Percentiles rank a stretch among this genome's conserved stretches.
These are phyloP conservation scores for Chromoteleia sp. DNA, from an alignment of 2,888 invertebrate genomes.

Conservation along the genomic window DNA sequence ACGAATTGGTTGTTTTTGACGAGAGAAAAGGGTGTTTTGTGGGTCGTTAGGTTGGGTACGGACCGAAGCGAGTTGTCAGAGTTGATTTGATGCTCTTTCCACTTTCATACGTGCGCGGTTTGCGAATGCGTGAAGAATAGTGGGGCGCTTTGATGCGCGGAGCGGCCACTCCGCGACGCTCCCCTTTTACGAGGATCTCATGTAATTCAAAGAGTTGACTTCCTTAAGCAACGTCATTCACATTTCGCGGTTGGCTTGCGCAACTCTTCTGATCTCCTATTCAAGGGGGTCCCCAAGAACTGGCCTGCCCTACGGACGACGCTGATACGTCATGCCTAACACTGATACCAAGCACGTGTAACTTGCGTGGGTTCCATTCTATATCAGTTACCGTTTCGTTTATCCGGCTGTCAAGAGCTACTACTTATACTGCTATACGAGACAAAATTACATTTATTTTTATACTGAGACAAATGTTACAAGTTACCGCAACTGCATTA, in stretches of 20 bases:
- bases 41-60: slow-evolving; percentile 4
- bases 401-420: not conserved
- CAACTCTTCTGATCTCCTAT: slow-evolving; percentile 68
- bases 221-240: slow-evolving; percentile 70
- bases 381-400: not conserved
- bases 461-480: no score
- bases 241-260: slow-evolving; percentile 50
- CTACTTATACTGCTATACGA: not conserved
- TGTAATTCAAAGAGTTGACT: slow-evolving; percentile 73
- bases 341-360: slow-evolving; percentile 8
- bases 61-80: slow-evolving; percentile 41
- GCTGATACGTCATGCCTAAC: slow-evolving; percentile 59
- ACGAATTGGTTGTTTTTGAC: slow-evolving; percentile 4
- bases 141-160: slow-evolving; percentile 84
- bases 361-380: slow-evolving; percentile 20
- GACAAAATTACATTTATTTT: no score
- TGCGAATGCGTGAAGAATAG: slow-evolving; percentile 79
- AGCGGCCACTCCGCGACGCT: slow-evolving; percentile 85
- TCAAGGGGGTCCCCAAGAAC: slow-evolving; percentile 76
- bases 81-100: slow-evolving; percentile 58
- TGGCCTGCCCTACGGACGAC: slow-evolving; percentile 83
- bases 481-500: no score
- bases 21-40: slow-evolving; percentile 13
- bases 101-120: slow-evolving; percentile 76
- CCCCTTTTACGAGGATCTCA: slow-evolving; percentile 83